Conservation (phyloP, 2,113 vertebrate species). For the Formicarius rufipectus region DNA sequence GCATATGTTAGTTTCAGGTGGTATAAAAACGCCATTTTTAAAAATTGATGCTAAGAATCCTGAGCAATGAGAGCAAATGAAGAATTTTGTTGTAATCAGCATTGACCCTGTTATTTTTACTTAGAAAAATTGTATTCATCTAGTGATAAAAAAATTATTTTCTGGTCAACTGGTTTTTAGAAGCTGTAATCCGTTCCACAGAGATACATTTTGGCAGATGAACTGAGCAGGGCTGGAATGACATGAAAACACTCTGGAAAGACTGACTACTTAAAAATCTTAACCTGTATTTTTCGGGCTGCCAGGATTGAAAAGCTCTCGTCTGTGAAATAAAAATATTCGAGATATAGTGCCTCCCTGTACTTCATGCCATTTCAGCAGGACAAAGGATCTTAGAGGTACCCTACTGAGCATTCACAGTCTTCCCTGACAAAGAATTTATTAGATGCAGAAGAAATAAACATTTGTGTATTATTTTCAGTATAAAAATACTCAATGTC, state of each 20-base stretch:
- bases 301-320: neutral
- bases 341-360: neutral
- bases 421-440: neutral
- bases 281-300: neutral
- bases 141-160: neutral
- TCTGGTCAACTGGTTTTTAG: neutral
- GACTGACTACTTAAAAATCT: neutral
- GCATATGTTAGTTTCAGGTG: neutral
- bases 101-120: neutral
- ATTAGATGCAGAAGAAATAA: neutral
- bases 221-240: neutral
- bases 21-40: neutral
- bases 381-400: neutral
- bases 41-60: neutral
- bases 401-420: neutral
- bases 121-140: neutral
- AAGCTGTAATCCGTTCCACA: neutral
- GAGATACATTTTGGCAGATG: conserved; percentile 5
- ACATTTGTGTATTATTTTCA: neutral
- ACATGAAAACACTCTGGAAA: neutral
- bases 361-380: neutral
- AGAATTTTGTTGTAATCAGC: neutral
- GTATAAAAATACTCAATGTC: neutral
- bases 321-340: neutral
- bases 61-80: neutral